phyloP scores from a whole-genome alignment of 2,797 vertebrate species.

The Scolopax bukidnonensis region DNA sequence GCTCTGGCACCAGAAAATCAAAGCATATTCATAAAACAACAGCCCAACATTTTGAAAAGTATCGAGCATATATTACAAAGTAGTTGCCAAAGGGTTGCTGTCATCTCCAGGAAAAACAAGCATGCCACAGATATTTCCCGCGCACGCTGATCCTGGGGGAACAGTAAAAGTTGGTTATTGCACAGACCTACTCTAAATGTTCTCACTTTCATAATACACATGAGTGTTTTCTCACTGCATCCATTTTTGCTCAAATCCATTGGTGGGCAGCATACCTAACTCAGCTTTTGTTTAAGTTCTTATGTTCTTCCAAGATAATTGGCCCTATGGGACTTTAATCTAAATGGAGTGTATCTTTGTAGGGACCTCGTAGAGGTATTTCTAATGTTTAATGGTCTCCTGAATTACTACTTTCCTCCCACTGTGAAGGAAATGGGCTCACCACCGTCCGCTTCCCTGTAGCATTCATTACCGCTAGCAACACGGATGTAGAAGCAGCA shows the following conservation, averaged over 20 bases:
- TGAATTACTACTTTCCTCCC: conserved; percentile 26
- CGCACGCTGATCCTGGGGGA: conserved; percentile 40
- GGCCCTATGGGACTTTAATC: conserved; percentile 55
- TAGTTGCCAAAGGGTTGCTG: conserved; percentile 25
- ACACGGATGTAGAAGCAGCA: background rate
- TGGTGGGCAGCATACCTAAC: conserved; percentile 31
- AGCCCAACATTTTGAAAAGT: background rate
- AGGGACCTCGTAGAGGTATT: conserved; percentile 53
- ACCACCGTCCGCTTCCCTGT: background rate
- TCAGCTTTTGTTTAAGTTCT: conserved; percentile 41
- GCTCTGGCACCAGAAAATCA: background rate
- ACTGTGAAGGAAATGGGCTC: conserved; percentile 47
- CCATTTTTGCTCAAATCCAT: conserved; percentile 36
- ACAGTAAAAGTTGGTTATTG: conserved; percentile 55
- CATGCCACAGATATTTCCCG: conserved; percentile 65
- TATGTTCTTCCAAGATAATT: conserved; percentile 60
- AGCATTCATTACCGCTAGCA: background rate
- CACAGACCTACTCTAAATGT: conserved; percentile 44
- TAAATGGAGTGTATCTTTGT: conserved; percentile 69
- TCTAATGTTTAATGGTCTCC: conserved; percentile 34
- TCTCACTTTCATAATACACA: conserved; percentile 58
- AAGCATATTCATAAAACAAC: background rate
- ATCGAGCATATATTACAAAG: background rate
- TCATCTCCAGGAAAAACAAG: conserved; percentile 43
- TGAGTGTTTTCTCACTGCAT: conserved; percentile 42